These are phyloP conservation scores for Poeciliopsis occidentalis DNA, from an alignment of 2,113 vertebrate species.

Conservation along the genomic window DNA sequence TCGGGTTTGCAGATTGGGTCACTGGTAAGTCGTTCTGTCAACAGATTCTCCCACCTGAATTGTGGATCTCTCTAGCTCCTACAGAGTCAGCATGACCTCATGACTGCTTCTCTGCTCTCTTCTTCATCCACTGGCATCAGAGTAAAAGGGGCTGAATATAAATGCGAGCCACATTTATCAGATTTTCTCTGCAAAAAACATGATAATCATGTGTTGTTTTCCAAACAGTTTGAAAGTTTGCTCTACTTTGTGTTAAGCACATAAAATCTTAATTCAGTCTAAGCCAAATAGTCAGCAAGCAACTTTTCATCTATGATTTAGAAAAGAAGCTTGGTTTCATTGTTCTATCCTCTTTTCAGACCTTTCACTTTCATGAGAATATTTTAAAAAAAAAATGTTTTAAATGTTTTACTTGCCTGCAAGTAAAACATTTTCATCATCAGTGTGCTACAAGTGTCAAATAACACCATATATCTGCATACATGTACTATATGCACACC, in stretches of 20 bases:
- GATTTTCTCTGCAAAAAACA: background rate
- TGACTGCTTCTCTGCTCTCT: background rate
- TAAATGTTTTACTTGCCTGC: too few relatives aligned
- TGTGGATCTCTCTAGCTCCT: background rate
- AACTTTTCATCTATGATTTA: too few relatives aligned
- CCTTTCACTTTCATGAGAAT: background rate
- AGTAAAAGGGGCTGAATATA: background rate
- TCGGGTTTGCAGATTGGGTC: too few relatives aligned
- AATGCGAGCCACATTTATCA: background rate
- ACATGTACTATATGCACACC: slow-evolving; percentile 6
- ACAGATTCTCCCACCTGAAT: background rate
- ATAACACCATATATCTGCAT: background rate
- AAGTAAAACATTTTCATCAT: slow-evolving; percentile 1
- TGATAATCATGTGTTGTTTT: too few relatives aligned
- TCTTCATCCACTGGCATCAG: background rate
- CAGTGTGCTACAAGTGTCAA: background rate
- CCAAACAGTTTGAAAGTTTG: too few relatives aligned
- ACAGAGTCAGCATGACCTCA: background rate
- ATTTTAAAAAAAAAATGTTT: too few relatives aligned
- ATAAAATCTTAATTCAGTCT: background rate
- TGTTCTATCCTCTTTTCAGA: background rate
- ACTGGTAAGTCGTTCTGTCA: too few relatives aligned
- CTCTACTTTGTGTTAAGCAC: background rate
- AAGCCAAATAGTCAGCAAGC: background rate
- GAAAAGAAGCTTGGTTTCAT: background rate